These are phyloP conservation scores for Dolomedes plantarius DNA, from an alignment of 2,888 invertebrate species.

Conservation along the genomic window DNA sequence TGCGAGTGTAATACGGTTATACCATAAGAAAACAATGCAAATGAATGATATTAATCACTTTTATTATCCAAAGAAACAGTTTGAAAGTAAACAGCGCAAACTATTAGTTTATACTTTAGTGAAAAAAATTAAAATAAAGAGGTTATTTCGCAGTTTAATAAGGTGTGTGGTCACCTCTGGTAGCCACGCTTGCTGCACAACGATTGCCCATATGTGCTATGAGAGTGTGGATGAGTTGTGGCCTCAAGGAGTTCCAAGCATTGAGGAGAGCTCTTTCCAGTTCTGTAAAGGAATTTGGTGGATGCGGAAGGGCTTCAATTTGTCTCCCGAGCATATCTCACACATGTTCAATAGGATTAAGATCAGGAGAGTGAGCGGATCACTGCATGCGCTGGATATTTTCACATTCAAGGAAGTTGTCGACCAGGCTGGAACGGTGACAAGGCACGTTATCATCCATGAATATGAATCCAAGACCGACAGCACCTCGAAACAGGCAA, in stretches of 20 bases:
- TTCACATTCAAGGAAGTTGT: background rate
- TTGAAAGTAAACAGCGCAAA: too few species aligned
- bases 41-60: background rate
- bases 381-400: background rate
- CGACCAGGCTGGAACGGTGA: background rate
- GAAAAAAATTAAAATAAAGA: background rate
- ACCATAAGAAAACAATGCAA: background rate
- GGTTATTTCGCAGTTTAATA: too few species aligned
- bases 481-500: background rate
- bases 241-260: background rate
- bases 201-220: background rate
- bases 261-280: background rate
- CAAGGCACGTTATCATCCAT: too few species aligned
- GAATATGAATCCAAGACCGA: background rate
- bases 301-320: constrained; percentile 1
- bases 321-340: background rate
- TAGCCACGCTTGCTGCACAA: constrained; percentile 13
- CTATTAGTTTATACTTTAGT: background rate
- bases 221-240: background rate
- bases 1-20: background rate
- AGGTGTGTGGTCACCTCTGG: background rate
- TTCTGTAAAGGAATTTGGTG: constrained; percentile 1
- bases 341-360: background rate
- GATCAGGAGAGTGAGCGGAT: background rate
- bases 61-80: background rate